Base-by-base conservation (phyloP, 2,888 invertebrate species). In the Seira sanloemensis region DNA sequence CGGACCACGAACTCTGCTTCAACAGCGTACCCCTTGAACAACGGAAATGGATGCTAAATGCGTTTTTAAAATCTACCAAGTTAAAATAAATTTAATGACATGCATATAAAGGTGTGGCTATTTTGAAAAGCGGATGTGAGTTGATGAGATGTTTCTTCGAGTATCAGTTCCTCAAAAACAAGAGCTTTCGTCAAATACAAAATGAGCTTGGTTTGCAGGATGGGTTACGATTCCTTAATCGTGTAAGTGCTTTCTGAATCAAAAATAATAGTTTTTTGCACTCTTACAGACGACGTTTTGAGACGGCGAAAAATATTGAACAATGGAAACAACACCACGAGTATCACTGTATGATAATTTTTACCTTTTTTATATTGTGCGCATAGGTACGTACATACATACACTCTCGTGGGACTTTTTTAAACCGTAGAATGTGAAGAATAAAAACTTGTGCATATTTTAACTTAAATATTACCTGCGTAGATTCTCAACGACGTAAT, bases 61-160 rank as follows among this genome's bases (percentile, higher is more conserved):
- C 72, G 69, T 46, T 69, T 50, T 50, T 7, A 50, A 50, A 50
- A 50, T 50, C 16, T 50, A 50, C 50, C 69, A 72, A 75, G 75
- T 69, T 73, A 73, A 77, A 75, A 50, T 50, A 50, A 83, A 83
- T 83, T 72, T 82, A 82, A 81, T 65, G 75, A 81, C 75, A 78
- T 83, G 83, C 69, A 84, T 58, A 84, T 78, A 78, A 84, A 84
- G 83, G 83, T 84, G 83, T 84, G 83, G 83, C 62, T 84, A 26
- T 50, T 26, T 78, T 84, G 50, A 78, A 83, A 72, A 84, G 78
- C 83, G 83, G 83, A 84, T 84, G 83, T 72, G 83, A 84, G 83
- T 78, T 78, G 78, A 84, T 84, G 83, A 84, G 78, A 84, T 84
- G 74, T 74, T 71, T 50, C 69, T 26, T 2, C 50, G 2, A 68